phyloP scores from a whole-genome alignment of 2,113 vertebrate genomes.

The Coturnix japonica region DNA sequence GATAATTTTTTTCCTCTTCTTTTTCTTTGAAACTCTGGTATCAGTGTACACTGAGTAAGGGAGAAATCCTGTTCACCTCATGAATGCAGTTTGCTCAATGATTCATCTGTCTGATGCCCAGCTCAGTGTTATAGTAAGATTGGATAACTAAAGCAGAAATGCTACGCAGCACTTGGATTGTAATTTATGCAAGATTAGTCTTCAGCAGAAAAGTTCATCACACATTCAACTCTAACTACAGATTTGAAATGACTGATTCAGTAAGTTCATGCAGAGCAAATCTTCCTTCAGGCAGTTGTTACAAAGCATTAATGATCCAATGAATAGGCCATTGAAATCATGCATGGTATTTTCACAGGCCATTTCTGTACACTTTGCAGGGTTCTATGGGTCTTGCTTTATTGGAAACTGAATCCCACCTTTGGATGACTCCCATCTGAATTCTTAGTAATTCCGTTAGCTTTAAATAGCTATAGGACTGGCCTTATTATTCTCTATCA shows the following conservation, averaged over 20 bases:
- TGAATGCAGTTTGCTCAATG: background rate
- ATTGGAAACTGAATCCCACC: background rate
- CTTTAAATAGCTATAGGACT: background rate
- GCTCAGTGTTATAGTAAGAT: background rate
- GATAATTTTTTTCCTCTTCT: background rate
- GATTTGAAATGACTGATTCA: background rate
- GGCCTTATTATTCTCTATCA: background rate
- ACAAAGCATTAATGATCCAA: background rate
- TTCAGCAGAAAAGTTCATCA: background rate
- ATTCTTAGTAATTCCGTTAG: background rate
- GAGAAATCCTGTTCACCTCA: background rate
- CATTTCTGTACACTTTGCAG: background rate
- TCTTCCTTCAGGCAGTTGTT: background rate
- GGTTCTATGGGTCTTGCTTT: background rate
- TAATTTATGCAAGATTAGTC: background rate
- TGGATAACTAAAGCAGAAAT: background rate
- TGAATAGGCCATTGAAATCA: background rate
- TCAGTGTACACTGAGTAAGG: background rate
- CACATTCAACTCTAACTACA: background rate
- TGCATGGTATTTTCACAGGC: accelerated
- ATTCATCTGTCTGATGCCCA: background rate
- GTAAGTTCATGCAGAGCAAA: background rate
- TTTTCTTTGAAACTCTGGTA: background rate
- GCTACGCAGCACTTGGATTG: background rate
- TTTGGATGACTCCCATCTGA: background rate